phyloP scores from a whole-genome alignment of 2,113 vertebrate genomes.

The Colossoma macropomum region DNA sequence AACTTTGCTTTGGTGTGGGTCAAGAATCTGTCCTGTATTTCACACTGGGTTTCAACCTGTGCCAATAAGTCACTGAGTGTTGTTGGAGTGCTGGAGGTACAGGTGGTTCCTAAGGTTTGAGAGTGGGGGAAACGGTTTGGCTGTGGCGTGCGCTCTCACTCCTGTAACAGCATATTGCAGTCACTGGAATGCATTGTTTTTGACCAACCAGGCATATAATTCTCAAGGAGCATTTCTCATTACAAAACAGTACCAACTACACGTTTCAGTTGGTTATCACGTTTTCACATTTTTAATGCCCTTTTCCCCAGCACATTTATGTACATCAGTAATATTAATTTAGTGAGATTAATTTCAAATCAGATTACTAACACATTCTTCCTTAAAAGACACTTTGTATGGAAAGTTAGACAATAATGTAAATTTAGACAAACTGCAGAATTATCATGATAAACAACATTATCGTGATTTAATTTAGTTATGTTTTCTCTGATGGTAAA shows the following conservation, averaged over 20 bases:
- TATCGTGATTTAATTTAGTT: too few species aligned
- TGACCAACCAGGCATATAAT: constrained; percentile 69
- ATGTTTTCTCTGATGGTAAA: too few species aligned
- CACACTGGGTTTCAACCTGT: neutral
- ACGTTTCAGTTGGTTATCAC: neutral
- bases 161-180: constrained; percentile 47
- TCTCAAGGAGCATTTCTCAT: constrained; percentile 52
- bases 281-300: neutral
- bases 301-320: neutral
- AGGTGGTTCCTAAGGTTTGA: constrained; percentile 21
- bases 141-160: constrained; percentile 60
- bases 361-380: neutral
- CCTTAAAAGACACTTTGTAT: too few species aligned
- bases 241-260: constrained; percentile 35
- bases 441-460: too few species aligned
- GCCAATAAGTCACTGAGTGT: constrained; percentile 13
- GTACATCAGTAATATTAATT: neutral
- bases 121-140: constrained; percentile 32
- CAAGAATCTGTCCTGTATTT: constrained; percentile 7
- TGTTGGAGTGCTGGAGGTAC: neutral
- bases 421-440: too few species aligned
- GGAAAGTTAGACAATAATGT: too few species aligned
- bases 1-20: neutral
- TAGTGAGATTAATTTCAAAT: neutral
- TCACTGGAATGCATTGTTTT: constrained; percentile 75